Evolutionary conservation across 2,888 invertebrate genomes (phyloP), one percentile per base, ranked within the genome.

Genomic region (Molanna angustata): DNA sequence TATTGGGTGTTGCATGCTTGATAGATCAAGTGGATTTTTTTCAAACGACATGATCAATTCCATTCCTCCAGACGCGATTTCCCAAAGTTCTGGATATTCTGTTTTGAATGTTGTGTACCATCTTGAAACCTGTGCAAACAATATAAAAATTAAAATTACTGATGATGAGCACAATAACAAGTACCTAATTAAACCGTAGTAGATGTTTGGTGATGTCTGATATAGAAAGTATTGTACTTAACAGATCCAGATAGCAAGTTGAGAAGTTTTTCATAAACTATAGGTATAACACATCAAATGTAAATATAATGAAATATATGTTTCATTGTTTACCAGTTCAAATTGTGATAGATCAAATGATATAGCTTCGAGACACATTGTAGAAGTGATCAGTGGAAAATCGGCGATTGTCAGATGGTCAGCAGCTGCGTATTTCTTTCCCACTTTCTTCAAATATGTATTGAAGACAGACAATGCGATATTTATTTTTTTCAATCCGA

Each of bases 341-440:
- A 84, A 88, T 9, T 74, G 66, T 2, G 76, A 73, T 48, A 88
- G 72, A 64, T 85, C 82, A 61, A 86, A 85, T 44, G 74, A 71
- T 49, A 86, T 84, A 0, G 83, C 85, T 68, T 90, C 88, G 43
- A 90, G 68, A 44, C 86, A 84, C 74, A 88, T 80, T 0, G 86
- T 87, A 1, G 86, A 80, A 48, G 86, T 81, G 42, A 88, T 69
- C 9, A 90, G 71, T 22, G 82, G 83, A 62, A 88, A 85, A 70
- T 90, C 89, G 0, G 88, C 88, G 59, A 90, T 87, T 3, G 88
- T 88, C 45, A 89, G 63, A 58, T 81, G 69, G 62, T 86, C 80
- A 49, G 79, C 80, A 11, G 88, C 86, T 1, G 81, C 85, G 65
- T 85, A 84, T 62, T 76, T 80, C 1, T 80, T 80, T 1, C 80